Evolutionary conservation across 2,888 invertebrate species (phyloP).

Genomic region (Parnassius apollo): DNA sequence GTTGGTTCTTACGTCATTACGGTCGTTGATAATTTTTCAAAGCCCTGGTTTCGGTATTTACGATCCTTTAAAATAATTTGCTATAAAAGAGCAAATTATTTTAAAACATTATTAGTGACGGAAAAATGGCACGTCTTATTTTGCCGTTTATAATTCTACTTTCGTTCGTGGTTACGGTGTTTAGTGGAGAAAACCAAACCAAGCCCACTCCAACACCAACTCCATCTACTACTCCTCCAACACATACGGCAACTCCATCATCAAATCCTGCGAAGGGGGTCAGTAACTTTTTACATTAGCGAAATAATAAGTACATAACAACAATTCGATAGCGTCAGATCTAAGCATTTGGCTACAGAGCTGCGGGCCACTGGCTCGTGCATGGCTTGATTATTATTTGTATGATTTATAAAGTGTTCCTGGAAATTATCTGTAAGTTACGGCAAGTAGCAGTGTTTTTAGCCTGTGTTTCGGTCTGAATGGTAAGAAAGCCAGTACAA

Average conservation of each 20-base stretch:
- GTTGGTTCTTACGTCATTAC: slow-evolving; percentile 24
- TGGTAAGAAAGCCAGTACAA: too few species aligned
- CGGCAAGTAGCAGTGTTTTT: too few species aligned
- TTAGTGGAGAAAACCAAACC: slow-evolving; percentile 10
- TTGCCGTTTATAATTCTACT: slow-evolving; percentile 15
- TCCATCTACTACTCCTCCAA: slow-evolving; percentile 8
- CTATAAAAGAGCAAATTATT: slow-evolving; percentile 26
- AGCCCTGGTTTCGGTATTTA: slow-evolving; percentile 24
- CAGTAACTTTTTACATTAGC: neutral
- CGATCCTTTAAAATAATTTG: neutral
- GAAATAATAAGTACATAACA: too few species aligned
- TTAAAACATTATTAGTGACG: slow-evolving; percentile 10
- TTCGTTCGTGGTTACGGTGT: slow-evolving; percentile 2
- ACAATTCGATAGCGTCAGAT: too few species aligned
- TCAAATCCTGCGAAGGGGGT: slow-evolving; percentile 6
- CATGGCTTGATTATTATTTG: too few species aligned
- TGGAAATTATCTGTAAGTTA: too few species aligned
- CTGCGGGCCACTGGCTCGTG: too few species aligned
- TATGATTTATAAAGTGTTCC: too few species aligned
- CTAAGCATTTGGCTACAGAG: too few species aligned
- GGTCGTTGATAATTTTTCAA: slow-evolving; percentile 17
- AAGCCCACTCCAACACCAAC: slow-evolving; percentile 16
- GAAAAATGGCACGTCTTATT: slow-evolving; percentile 22
- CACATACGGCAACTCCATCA: slow-evolving; percentile 1
- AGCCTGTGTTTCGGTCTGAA: too few species aligned